These are phyloP conservation scores for Momotus momota DNA, from an alignment of 2,797 vertebrate species.

Conservation along the genomic window DNA sequence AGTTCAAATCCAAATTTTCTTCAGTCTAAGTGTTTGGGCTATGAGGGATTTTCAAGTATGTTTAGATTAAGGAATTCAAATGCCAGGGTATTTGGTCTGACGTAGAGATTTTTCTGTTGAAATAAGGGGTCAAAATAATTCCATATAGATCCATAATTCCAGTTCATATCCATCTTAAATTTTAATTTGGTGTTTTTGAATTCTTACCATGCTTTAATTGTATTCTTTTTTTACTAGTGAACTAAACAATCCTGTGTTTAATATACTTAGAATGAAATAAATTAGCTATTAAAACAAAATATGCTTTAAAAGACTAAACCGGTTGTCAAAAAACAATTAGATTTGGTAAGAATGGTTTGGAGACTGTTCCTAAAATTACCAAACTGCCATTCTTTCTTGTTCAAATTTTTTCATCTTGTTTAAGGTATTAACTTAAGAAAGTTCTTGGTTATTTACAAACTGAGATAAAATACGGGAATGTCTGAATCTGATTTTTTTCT, in stretches of 20 bases:
- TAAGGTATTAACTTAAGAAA: background rate
- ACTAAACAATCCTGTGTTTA: background rate
- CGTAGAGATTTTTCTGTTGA: background rate
- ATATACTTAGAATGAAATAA: background rate
- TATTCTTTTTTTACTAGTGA: background rate
- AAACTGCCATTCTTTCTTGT: background rate
- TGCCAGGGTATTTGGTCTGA: background rate
- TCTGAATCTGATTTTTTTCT: background rate
- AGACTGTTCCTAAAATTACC: background rate
- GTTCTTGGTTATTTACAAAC: background rate
- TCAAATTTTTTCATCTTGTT: background rate
- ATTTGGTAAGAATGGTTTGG: background rate
- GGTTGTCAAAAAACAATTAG: background rate
- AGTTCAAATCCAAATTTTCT: background rate
- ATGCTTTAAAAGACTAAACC: background rate
- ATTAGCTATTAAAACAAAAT: background rate
- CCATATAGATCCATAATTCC: background rate
- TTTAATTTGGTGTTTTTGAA: background rate
- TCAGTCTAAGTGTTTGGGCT: background rate
- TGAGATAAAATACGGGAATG: background rate
- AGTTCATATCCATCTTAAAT: background rate
- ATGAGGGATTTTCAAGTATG: background rate
- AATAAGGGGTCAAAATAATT: background rate
- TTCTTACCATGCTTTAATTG: background rate
- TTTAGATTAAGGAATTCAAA: background rate